Evolutionary conservation across 2,888 invertebrate species (phyloP), one percentile per base, ranked within the genome.

Genomic region (Metallyticus violacea): DNA sequence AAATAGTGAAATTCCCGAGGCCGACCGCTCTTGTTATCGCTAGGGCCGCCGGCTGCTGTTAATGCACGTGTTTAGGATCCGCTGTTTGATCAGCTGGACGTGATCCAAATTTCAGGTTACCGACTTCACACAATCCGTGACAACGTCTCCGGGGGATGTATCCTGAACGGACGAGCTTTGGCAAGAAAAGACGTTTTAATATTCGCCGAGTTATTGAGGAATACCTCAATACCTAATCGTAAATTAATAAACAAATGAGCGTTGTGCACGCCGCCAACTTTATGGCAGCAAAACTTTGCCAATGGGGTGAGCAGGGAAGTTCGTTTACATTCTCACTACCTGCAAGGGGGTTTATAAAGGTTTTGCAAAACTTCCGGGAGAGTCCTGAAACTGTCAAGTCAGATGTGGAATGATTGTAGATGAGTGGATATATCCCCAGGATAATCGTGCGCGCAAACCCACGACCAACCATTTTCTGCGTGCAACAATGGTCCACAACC

Each of bases 401-500:
- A 30, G 40, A 81, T 81, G 30, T 81, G 30, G 30, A 81, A 30
- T 30, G 30, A 81, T 29, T 81, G 30, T 28, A 79, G 29, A n/a
- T 22, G 26, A n/a, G 25, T 26, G 28, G 80, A 7, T 29, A 30
- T 81, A 81, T 81, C 81, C 81, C 7, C n/a, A 40, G 81, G 30
- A 81, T 29, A 81, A 81, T 81, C 81, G 81, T 81, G 81, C 81
- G 28, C 81, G 40, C 9, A n/a, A 81, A 81, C 29, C 30, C 81
- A 81, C 81, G 81, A 81, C 29, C 3, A 7, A 1, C 25, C 40
- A 15, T 15, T 4, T 2, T 4, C 15, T 62, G 0, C 15, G 6
- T 15, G 40, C 15, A 62, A 62, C 40, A 62, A 15, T 15, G 40
- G 40, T 6, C 2, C 9, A 40, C 3, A 0, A n/a, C n/a, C n/a